Evolutionary conservation across 2,113 vertebrate genomes (phyloP).

Genomic region (Trochalopteron elliotii): DNA sequence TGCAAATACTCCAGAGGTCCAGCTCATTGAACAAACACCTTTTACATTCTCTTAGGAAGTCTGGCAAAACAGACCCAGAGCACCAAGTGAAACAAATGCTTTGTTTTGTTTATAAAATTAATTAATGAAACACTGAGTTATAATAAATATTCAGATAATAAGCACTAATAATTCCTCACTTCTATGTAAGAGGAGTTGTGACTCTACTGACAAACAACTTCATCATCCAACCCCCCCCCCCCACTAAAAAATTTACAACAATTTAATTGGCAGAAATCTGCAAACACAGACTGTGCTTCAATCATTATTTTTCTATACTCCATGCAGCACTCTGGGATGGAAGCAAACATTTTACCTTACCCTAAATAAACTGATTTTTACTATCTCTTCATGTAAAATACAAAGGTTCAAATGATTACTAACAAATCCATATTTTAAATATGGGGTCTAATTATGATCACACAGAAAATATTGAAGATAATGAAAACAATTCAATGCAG

Average conservation of each 20-base stretch:
- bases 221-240: background rate
- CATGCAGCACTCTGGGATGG: background rate
- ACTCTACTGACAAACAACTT: background rate
- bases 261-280: background rate
- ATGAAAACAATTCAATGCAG: background rate
- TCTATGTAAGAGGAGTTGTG: background rate
- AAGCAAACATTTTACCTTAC: background rate
- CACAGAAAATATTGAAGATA: background rate
- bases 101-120: background rate
- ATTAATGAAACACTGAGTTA: background rate
- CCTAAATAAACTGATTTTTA: background rate
- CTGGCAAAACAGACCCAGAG: background rate
- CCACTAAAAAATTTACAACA: rapidly evolving
- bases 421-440: background rate
- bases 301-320: background rate
- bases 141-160: background rate
- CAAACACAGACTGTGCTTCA: background rate
- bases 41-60: background rate
- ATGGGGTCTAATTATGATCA: background rate
- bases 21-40: background rate
- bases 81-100: background rate
- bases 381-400: background rate
- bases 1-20: background rate
- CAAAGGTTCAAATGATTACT: background rate
- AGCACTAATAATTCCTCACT: background rate